Base-by-base conservation (phyloP, 2,888 invertebrate genomes). In the Synergus umbraculus region DNA sequence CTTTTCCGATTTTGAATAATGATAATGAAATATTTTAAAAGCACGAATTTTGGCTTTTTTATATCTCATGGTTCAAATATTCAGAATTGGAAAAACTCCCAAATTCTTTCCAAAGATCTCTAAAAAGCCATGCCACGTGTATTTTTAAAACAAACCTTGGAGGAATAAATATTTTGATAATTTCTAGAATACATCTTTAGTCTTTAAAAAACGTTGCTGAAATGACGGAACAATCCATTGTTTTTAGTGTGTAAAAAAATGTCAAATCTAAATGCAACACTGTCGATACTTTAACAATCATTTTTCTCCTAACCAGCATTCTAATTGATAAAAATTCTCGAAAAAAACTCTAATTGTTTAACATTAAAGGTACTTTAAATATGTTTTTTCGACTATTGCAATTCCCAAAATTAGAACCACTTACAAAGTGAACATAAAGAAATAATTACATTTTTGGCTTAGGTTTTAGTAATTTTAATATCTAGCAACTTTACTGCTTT, bases 161-260 rank as follows among this genome's bases (percentile, higher is more conserved):
- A 69, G 2, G 29, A 69, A 29, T 69, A 69, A 2, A 9, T 54
- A n/a, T 18, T 54, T 54, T 7, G 2, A n/a, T 7, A 7, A 49
- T n/a, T n/a, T 49, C 5, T 49, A 49, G 5, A 49, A 49, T 49
- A 15, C 49, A 49, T 49, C 15, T 49, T 49, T 49, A 8, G 15
- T 49, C 15, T 49, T 49, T 49, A 8, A 49, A 49, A 49, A n/a
- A 49, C 15, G 2, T 29, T 46, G 13, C 22, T 29, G 15, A 67
- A 46, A 29, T 67, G 22, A 67, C 46, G 18, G 29, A 67, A 12
- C 49, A 46, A 67, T 67, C 22, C 44, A 67, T 67, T 46, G n/a
- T 65, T 43, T 9, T 65, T 43, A 41, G 5, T 7, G 13, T 49
- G 15, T 49, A 15, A 49, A 49, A n/a, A 49, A 49, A 49, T 49